Evolutionary conservation across 2,888 invertebrate genomes (phyloP), one percentile per base, ranked within the genome.

Genomic region (Lepidonotus clava): DNA sequence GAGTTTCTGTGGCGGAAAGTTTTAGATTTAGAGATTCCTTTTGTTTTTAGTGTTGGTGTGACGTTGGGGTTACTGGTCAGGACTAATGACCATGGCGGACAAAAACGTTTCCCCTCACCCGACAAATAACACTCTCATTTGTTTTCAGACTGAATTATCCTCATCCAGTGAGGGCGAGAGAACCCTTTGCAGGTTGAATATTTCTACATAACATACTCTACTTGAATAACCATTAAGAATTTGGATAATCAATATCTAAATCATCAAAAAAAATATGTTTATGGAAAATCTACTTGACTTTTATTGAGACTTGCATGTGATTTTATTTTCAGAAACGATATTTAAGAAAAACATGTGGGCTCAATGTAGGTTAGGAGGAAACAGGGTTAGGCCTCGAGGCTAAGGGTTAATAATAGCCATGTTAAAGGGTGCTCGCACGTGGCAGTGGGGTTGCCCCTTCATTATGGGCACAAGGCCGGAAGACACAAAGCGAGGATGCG

Each of bases 61-160:
- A 18, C 46, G 8, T 56, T 11, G 56, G 56, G 56, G 56, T 56
- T 11, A 56, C 21, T 11, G 56, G 56, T 56, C 56, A 56, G n/a
- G n/a, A 4, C 21, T 56, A n/a, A 56, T 56, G 56, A 56, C 56
- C 21, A n/a, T 11, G 56, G 56, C 14, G 56, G 56, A n/a, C 18
- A 46, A 56, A 56, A 56, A 56, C 56, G 56, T 46, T n/a, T 56
- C 56, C 56, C 8, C 24, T 11, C 14, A 46, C 46, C 56, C 56
- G 14, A 11, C 56, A n/a, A 56, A 56, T 56, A 56, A 56, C 56
- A 11, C 14, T 11, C 24, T n/a, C 14, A 11, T 56, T 56, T 56
- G 56, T 56, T 56, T 56, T 56, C 56, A n/a, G 56, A 56, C 56
- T n/a, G n/a, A 56, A 56, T 56, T 56, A 56, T 56, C 56, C 56